Conservation (phyloP, 2,888 invertebrate genomes). For the Ochropleura plecta region DNA sequence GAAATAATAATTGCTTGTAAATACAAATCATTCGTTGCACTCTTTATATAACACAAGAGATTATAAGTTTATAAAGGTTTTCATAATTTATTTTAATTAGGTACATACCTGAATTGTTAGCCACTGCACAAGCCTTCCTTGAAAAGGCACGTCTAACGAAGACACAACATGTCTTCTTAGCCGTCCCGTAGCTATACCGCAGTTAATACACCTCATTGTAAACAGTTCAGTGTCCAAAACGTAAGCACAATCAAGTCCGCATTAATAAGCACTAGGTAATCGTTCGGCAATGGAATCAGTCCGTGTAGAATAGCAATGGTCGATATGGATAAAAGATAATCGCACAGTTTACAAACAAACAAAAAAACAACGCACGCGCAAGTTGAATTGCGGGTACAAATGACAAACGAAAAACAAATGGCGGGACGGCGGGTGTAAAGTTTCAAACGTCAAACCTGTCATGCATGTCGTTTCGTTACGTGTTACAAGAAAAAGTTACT, state of each 20-base stretch:
- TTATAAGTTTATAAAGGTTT: background rate
- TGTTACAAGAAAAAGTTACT: too few species aligned
- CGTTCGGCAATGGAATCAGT: conserved; percentile 1
- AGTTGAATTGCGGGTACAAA: background rate
- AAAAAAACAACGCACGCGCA: background rate
- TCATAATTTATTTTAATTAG: background rate
- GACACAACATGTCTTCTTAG: conserved; percentile 12
- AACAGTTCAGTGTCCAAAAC: background rate
- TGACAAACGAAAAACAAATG: background rate
- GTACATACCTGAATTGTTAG: conserved; percentile 17
- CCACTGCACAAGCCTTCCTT: background rate
- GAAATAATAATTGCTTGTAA: conserved; percentile 7
- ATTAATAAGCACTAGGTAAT: background rate
- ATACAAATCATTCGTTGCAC: conserved; percentile 3
- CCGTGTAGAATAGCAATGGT: conserved; percentile 15
- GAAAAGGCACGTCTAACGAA: conserved; percentile 5
- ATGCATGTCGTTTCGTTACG: conserved; percentile 3
- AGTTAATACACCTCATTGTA: conserved; percentile 15
- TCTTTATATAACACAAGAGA: background rate
- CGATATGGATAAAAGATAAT: background rate
- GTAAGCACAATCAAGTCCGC: conserved; percentile 3
- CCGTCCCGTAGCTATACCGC: conserved; percentile 11
- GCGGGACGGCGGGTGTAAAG: too few species aligned
- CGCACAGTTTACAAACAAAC: background rate
- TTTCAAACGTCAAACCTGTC: background rate